phyloP scores from a whole-genome alignment of 2,113 vertebrate genomes.

The Sapayoa aenigma region DNA sequence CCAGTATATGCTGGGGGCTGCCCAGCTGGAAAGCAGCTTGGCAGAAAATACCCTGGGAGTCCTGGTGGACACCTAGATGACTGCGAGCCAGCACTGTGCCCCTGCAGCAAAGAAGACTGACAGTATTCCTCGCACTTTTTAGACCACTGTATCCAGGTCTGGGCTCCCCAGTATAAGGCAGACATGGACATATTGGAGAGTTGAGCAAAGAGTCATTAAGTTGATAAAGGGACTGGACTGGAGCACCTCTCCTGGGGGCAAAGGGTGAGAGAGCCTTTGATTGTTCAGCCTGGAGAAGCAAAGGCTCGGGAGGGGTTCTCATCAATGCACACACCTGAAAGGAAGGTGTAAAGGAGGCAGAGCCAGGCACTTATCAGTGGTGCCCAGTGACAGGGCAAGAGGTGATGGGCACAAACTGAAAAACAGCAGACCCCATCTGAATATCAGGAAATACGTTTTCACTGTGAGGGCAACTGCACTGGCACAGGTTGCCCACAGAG shows the following conservation, averaged over 20 bases:
- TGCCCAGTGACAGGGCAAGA: background rate
- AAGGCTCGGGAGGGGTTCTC: background rate
- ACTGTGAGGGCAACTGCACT: background rate
- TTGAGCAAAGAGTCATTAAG: background rate
- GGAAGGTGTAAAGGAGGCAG: background rate
- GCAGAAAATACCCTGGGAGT: background rate
- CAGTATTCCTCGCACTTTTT: background rate
- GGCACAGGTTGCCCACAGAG: background rate
- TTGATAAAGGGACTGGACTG: background rate
- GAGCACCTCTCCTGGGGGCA: background rate
- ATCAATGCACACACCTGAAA: background rate
- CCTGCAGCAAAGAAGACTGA: background rate
- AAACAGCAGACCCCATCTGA: background rate
- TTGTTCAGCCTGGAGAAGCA: background rate
- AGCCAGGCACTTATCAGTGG: background rate
- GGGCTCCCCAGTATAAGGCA: background rate
- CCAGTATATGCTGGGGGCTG: background rate
- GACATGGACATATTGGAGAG: background rate
- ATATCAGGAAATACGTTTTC: background rate
- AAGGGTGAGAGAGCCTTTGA: background rate
- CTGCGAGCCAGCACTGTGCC: accelerated
- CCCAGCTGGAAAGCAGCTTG: background rate
- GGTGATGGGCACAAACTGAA: background rate
- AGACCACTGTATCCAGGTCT: background rate
- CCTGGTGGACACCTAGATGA: background rate